phyloP scores from a whole-genome alignment of 1,140 invertebrate genomes.

The Homarus americanus region DNA sequence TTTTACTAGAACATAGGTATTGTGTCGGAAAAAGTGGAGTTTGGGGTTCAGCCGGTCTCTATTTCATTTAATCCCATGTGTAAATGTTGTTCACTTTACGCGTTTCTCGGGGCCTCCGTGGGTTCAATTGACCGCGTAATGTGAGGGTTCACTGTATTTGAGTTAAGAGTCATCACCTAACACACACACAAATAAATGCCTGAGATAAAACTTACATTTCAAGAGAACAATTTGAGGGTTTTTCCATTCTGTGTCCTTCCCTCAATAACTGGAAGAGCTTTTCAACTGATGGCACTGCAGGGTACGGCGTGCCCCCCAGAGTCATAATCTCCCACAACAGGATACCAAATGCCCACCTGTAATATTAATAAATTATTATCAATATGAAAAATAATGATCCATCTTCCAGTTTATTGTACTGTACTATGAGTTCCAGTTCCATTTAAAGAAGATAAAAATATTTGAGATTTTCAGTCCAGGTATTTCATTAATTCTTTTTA shows the following conservation, averaged over 20 bases:
- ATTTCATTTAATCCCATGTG: too few species aligned
- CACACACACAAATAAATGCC: too few species aligned
- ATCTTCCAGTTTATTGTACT: neutral
- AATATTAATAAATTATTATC: neutral
- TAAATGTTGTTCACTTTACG: too few species aligned
- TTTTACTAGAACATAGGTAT: too few species aligned
- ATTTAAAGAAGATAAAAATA: neutral
- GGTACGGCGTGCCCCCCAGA: conserved; percentile 93
- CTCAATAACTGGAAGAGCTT: conserved; percentile 90
- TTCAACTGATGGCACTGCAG: conserved; percentile 89
- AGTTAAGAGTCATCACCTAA: too few species aligned
- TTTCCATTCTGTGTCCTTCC: conserved; percentile 95
- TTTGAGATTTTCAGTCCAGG: conserved; percentile 80
- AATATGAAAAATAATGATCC: neutral
- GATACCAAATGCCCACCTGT: conserved; percentile 92
- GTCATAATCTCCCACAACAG: conserved; percentile 98
- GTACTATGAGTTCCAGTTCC: neutral
- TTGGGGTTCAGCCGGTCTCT: too few species aligned
- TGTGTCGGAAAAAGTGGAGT: too few species aligned
- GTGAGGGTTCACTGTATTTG: too few species aligned
- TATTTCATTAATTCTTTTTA: too few species aligned
- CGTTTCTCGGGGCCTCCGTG: too few species aligned
- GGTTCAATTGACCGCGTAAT: too few species aligned
- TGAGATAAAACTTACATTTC: conserved; percentile 87
- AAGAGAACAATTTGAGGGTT: conserved; percentile 91